Conservation (phyloP, 2,888 invertebrate species). For the Cybosia mesomella region DNA sequence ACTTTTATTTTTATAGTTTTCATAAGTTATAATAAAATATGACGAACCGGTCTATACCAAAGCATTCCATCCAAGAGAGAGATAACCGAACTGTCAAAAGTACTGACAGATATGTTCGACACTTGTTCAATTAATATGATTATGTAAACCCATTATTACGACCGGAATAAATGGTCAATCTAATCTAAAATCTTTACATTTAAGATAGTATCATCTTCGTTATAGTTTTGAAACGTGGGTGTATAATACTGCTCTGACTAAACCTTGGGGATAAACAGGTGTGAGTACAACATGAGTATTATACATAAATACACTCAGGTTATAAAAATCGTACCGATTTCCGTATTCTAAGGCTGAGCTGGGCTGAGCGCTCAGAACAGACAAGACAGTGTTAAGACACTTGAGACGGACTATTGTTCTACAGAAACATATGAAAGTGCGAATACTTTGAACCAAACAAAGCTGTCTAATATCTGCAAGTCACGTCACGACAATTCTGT, state of each 20-base stretch:
- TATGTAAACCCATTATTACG: background rate
- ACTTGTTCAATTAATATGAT: constrained; percentile 9
- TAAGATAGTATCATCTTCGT: background rate
- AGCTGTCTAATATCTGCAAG: too few relatives aligned
- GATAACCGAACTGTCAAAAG: constrained; percentile 15
- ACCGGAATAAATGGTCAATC: background rate
- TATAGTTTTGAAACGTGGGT: background rate
- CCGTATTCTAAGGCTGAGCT: background rate
- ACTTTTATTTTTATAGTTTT: constrained; percentile 17
- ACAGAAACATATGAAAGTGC: too few relatives aligned
- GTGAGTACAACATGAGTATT: background rate
- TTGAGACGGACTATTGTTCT: too few relatives aligned
- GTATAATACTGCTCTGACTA: background rate
- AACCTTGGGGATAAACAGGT: background rate
- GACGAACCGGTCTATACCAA: constrained; percentile 28
- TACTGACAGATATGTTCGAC: constrained; percentile 7
- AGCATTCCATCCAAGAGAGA: constrained; percentile 24
- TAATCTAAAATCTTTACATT: background rate
- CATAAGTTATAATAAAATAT: constrained; percentile 19
- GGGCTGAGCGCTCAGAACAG: too few relatives aligned
- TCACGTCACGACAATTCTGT: too few relatives aligned
- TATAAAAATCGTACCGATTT: background rate
- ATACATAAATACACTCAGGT: background rate
- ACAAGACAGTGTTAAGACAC: too few relatives aligned
- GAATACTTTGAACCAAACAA: too few relatives aligned